phyloP scores from a whole-genome alignment of 2,888 invertebrate species.

The Meiosimyza platycephala region DNA sequence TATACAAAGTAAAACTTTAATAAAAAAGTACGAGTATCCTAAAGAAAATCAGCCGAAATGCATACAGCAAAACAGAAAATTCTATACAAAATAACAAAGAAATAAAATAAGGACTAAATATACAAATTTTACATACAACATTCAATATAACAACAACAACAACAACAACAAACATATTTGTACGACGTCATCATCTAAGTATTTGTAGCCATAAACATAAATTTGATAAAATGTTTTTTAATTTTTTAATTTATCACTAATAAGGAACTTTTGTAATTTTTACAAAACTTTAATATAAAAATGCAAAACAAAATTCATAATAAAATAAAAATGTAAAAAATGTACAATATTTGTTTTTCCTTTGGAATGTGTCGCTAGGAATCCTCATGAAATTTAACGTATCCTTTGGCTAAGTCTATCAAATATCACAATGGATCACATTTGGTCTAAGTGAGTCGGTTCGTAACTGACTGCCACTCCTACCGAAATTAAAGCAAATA shows the following conservation, averaged over 20 bases:
- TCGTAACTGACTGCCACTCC: no score
- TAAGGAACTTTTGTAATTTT: constrained; percentile 36
- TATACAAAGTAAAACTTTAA: not conserved
- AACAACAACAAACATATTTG: constrained; percentile 19
- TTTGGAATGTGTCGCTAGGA: not conserved
- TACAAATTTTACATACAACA: constrained; percentile 49
- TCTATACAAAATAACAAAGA: constrained; percentile 8
- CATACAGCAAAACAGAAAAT: constrained; percentile 37
- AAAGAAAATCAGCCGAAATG: constrained; percentile 23
- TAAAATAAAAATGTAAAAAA: constrained; percentile 41
- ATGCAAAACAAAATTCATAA: constrained; percentile 29
- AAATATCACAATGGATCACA: no score
- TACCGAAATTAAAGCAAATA: no score
- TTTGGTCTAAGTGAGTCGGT: no score
- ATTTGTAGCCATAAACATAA: constrained; percentile 47
- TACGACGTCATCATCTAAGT: constrained; percentile 29
- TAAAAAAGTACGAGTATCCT: constrained; percentile 35
- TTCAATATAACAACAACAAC: not conserved
- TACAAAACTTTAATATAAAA: constrained; percentile 39
- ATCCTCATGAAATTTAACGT: no score
- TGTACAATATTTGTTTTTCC: constrained; percentile 8
- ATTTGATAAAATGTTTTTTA: constrained; percentile 41
- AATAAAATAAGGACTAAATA: constrained; percentile 15
- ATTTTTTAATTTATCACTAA: constrained; percentile 49
- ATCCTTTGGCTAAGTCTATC: no score